phyloP scores from a whole-genome alignment of 2,888 invertebrate species.

The Coelinius sp. region DNA sequence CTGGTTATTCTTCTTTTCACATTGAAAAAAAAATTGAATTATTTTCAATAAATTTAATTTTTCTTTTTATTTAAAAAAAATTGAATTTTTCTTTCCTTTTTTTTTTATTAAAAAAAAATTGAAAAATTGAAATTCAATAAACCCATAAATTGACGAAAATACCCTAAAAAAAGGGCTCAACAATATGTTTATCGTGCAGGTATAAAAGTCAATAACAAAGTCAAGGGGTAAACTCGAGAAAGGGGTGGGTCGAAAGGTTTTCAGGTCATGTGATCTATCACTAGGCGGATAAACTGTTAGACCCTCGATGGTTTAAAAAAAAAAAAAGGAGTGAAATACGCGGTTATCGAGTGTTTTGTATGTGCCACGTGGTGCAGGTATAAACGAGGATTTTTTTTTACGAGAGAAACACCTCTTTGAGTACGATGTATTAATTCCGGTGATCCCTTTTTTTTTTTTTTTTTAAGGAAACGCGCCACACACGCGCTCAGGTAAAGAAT shows the following conservation, averaged over 20 bases:
- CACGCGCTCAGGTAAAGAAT: conserved; percentile 64
- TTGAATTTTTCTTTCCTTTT: too few relatives aligned
- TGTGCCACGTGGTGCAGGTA: conserved; percentile 35
- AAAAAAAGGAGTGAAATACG: conserved; percentile 36
- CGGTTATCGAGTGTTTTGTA: conserved; percentile 27
- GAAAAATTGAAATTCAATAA: conserved; percentile 59
- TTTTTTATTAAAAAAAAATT: too few relatives aligned
- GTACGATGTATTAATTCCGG: conserved; percentile 64
- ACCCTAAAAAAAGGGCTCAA: conserved; percentile 20
- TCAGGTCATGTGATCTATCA: conserved; percentile 23
- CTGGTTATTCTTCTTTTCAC: too few relatives aligned
- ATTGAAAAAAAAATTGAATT: too few relatives aligned
- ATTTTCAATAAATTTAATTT: too few relatives aligned
- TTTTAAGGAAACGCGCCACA: conserved; percentile 50
- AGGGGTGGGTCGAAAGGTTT: conserved; percentile 32
- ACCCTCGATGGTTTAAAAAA: conserved; percentile 23
- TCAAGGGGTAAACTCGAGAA: conserved; percentile 24
- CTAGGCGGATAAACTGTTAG: conserved; percentile 2
- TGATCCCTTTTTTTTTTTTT: conserved; percentile 27
- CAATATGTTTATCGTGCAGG: conserved; percentile 37
- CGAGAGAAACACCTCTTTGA: conserved; percentile 57
- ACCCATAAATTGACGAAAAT: conserved; percentile 38
- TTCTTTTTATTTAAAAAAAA: too few relatives aligned
- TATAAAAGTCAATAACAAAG: conserved; percentile 32
- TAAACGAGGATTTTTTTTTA: conserved; percentile 44